These are phyloP conservation scores for Tauraco erythrolophus DNA, from an alignment of 2,113 vertebrate genomes.

Conservation along the genomic window DNA sequence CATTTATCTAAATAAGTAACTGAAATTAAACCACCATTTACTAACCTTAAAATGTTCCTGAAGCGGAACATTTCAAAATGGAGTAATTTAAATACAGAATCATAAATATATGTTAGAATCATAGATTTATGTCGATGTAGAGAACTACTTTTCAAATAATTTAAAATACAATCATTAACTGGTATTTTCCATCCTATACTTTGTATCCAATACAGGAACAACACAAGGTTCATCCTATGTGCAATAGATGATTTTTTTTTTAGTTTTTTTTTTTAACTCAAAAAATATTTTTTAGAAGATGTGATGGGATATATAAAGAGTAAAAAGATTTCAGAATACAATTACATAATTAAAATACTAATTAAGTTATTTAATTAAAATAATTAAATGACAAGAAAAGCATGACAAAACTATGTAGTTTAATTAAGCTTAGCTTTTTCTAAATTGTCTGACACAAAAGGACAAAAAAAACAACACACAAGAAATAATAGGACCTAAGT, in stretches of 20 bases:
- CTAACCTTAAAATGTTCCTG: neutral
- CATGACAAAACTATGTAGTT: neutral
- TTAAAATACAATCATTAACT: neutral
- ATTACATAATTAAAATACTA: neutral
- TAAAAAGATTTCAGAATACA: neutral
- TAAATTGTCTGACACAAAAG: neutral
- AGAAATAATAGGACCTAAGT: neutral
- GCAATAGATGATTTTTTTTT: fast-evolving
- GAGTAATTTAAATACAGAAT: neutral
- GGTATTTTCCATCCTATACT: neutral
- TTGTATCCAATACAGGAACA: neutral
- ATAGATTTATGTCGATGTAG: neutral
- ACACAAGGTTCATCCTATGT: neutral
- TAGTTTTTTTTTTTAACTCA: neutral
- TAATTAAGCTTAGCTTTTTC: neutral
- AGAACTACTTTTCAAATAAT: neutral
- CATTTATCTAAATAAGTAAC: neutral
- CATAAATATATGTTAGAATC: neutral
- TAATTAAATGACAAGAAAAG: neutral
- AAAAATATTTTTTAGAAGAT: neutral
- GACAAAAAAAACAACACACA: neutral
- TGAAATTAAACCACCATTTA: neutral
- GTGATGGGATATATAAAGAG: neutral
- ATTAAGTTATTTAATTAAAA: neutral
- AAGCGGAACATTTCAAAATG: neutral